Base-by-base conservation (phyloP, 2,113 vertebrate species). In the Ctenomys sociabilis region DNA sequence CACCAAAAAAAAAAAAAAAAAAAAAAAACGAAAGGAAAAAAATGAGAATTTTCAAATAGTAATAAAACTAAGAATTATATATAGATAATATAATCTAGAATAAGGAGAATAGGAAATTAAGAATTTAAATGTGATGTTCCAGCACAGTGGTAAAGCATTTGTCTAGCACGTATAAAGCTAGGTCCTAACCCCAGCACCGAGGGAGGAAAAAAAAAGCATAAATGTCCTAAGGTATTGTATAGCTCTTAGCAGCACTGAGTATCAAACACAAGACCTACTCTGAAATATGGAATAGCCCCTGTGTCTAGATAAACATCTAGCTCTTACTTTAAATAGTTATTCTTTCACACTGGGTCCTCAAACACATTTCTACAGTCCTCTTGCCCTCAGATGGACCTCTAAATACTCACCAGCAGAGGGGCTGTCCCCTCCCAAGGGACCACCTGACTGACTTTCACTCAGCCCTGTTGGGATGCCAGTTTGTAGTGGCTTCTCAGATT, bases 401-500 rank as follows among this genome's bases (percentile, higher is more conserved):
- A 40, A 75, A 88, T 92, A 98, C 98, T 98, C 90, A 98, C 98
- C 98, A 43, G 95, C 2, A 72, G 98, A 98, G 78, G 98, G 96
- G 68, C 96, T 98, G 57, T 98, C 98, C 0, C 95, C 98, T 92
- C 97, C 98, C 0, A 97, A 89, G 49, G 98, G 98, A 89, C 98
- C 98, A 94, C 97, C 95, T 73, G 98, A 95, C 61, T 98, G 97
- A 94, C 97, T 98, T 97, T 98, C 98, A 91, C 63, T 97, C 92
- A 98, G 98, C 32, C 97, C 98, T 75, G 98, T 66, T 10, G 97
- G 57, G 87, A 97, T 91, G 24, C 98, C 97, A 61, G 97, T 97
- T 92, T 98, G 98, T 26, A 98, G 83, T 0, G 97, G 96, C 95
- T 99, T 99, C 97, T 99, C 98, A 91, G 98, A 98, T 64, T 99